These are phyloP conservation scores for Ptychadena robeensis DNA, from an alignment of 2,797 vertebrate genomes.

Conservation along the genomic window DNA sequence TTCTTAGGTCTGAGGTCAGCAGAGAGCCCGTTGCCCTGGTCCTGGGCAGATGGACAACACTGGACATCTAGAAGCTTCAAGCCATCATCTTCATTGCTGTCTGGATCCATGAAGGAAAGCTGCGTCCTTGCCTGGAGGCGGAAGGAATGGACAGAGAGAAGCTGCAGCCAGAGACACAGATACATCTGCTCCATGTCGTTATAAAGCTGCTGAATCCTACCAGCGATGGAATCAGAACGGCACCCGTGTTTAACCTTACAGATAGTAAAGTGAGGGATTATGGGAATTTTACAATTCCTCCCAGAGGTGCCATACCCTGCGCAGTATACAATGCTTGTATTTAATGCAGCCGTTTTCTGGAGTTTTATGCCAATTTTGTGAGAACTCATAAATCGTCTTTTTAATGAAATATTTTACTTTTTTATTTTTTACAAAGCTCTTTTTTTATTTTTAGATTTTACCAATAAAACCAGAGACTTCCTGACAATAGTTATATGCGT, in stretches of 20 bases:
- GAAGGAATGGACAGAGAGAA: slow-evolving; percentile 61
- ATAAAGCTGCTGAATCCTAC: background rate
- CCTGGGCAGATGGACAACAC: slow-evolving; percentile 63
- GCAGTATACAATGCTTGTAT: background rate
- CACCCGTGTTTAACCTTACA: background rate
- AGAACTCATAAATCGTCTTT: slow-evolving; percentile 23
- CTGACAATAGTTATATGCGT: background rate
- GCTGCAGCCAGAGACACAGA: slow-evolving; percentile 64
- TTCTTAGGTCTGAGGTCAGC: slow-evolving; percentile 63
- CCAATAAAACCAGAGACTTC: background rate
- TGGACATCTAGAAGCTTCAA: slow-evolving; percentile 64
- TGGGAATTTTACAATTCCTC: background rate
- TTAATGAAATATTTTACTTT: background rate
- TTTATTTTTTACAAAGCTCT: background rate
- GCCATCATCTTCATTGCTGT: slow-evolving; percentile 23
- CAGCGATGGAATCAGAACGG: slow-evolving; percentile 14
- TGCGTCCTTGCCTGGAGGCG: slow-evolving; percentile 66
- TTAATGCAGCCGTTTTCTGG: slow-evolving; percentile 16
- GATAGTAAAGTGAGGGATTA: slow-evolving; percentile 3
- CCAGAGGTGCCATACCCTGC: background rate
- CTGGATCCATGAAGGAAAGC: slow-evolving; percentile 39
- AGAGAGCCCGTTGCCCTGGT: slow-evolving; percentile 50
- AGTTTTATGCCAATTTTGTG: slow-evolving; percentile 34
- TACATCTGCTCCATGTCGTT: slow-evolving; percentile 64
- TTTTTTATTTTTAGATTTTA: no score